Conservation (phyloP, 1,140 invertebrate genomes). For the Drosophila gunungcola region DNA sequence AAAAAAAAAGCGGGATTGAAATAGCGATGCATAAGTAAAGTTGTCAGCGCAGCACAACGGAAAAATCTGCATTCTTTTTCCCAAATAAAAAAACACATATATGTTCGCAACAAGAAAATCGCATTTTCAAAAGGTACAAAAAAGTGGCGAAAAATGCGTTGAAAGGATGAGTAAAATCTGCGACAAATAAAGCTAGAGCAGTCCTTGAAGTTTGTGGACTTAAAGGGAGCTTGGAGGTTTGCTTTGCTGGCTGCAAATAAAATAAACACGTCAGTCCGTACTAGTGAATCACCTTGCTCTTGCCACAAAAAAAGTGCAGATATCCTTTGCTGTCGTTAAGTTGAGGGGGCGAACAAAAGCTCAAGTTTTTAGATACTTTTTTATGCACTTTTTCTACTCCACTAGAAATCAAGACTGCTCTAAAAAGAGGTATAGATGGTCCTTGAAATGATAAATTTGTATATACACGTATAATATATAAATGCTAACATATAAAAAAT, state of each 20-base stretch:
- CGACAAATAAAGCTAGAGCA: constrained; percentile 54
- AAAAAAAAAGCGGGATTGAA: constrained; percentile 16
- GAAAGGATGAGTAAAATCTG: constrained; percentile 26
- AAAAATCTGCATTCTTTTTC: constrained; percentile 45
- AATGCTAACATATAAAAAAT: too few relatives aligned
- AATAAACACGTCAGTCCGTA: constrained; percentile 54
- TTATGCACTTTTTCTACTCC: constrained; percentile 16
- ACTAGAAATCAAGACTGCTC: background rate
- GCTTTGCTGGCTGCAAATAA: constrained; percentile 61
- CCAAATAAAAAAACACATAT: constrained; percentile 23
- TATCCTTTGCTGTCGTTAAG: constrained; percentile 49
- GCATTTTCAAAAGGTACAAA: constrained; percentile 52
- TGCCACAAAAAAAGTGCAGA: constrained; percentile 1
- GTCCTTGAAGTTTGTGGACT: constrained; percentile 9
- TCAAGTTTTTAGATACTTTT: constrained; percentile 66
- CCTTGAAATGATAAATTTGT: too few relatives aligned
- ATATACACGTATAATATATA: too few relatives aligned
- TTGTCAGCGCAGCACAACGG: constrained; percentile 57
- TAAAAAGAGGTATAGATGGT: background rate
- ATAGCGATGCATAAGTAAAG: constrained; percentile 54
- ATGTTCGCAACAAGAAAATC: constrained; percentile 66
- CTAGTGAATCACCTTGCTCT: constrained; percentile 2
- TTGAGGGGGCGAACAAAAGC: constrained; percentile 72
- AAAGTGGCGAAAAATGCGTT: constrained; percentile 12
- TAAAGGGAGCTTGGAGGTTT: constrained; percentile 1